phyloP scores from a whole-genome alignment of 2,113 vertebrate species.

The Trematomus loennbergii region DNA sequence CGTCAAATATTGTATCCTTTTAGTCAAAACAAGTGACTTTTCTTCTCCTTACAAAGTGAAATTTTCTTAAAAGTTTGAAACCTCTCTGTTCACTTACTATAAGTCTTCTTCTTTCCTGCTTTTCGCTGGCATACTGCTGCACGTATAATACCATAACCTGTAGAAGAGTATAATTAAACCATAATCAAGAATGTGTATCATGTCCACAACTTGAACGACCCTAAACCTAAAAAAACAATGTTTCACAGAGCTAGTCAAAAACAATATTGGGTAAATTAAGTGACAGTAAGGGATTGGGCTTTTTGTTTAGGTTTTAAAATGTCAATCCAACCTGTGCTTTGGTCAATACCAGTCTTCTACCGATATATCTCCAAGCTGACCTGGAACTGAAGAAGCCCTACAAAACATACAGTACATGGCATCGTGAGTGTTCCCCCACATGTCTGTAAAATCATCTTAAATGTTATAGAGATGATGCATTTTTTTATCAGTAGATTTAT shows the following conservation, averaged over 20 bases:
- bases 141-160: conserved; percentile 1
- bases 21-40: neutral
- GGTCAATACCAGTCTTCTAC: neutral
- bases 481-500: conserved; percentile 45
- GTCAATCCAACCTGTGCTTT: neutral
- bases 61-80: neutral
- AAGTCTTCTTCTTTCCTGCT: neutral
- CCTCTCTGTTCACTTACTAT: neutral
- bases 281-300: no score
- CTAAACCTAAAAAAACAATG: no score
- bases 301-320: neutral
- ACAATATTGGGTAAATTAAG: no score
- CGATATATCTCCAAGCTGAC: neutral
- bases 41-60: neutral
- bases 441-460: conserved; percentile 38
- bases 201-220: neutral
- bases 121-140: neutral
- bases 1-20: neutral
- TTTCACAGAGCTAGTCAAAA: no score
- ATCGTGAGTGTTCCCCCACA: conserved; percentile 5
- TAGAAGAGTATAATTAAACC: neutral
- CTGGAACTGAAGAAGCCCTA: conserved; percentile 6
- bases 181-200: neutral
- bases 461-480: conserved; percentile 36
- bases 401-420: neutral